Evolutionary conservation across 1,140 invertebrate species (phyloP).

Genomic region (Drosophila watanabei): DNA sequence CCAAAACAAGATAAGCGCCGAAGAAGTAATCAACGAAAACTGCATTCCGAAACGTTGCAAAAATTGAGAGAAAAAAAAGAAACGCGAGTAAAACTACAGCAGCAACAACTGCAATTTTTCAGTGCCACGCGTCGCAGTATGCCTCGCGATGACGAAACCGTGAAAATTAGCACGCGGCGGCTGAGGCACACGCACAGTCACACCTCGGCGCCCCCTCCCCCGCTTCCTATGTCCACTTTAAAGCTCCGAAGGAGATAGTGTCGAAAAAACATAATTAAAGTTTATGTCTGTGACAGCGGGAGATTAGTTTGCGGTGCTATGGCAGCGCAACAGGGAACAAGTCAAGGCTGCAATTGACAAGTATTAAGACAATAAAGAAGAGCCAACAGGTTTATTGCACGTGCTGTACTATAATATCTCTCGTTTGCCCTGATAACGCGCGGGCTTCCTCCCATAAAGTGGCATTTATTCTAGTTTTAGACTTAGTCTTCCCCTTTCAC

Average conservation of each 20-base stretch:
- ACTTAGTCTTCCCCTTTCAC: conserved; percentile 2
- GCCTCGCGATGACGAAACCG: conserved; percentile 35
- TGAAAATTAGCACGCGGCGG: conserved; percentile 44
- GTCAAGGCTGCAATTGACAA: conserved; percentile 18
- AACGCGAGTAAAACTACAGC: conserved; percentile 3
- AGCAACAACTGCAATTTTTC: conserved; percentile 26
- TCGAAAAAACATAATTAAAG: conserved; percentile 34
- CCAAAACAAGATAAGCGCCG: conserved; percentile 28
- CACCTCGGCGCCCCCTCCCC: not conserved
- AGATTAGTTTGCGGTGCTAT: conserved; percentile 22
- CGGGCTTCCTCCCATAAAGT: not conserved
- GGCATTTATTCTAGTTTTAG: conserved; percentile 6
- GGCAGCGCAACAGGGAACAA: conserved; percentile 23
- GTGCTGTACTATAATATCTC: conserved; percentile 4
- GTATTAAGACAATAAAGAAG: conserved; percentile 1
- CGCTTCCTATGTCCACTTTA: conserved; percentile 8
- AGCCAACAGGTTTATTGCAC: conserved; percentile 30
- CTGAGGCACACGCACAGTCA: conserved; percentile 12
- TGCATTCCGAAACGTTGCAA: conserved; percentile 37
- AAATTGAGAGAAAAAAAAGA: not conserved
- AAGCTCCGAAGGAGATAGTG: conserved; percentile 34
- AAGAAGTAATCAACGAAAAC: conserved; percentile 46
- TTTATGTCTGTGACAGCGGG: conserved; percentile 16
- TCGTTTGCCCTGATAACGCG: not conserved
- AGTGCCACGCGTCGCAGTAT: conserved; percentile 37